These are phyloP conservation scores for Leptoteleia sp. DNA, from an alignment of 1,140 invertebrate genomes.

Conservation along the genomic window DNA sequence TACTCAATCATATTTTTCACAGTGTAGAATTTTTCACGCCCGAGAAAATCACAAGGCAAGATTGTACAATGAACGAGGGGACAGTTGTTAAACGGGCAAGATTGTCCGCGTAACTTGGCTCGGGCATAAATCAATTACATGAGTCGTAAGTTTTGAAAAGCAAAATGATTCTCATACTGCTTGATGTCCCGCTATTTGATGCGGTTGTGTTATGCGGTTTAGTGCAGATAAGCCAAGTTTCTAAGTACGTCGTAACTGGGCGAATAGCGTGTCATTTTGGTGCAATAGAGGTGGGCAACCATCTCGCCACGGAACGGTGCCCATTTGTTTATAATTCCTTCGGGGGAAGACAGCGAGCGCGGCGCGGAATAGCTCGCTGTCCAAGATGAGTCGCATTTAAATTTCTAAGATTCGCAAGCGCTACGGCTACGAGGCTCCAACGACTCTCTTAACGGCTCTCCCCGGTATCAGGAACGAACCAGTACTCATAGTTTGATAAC, in stretches of 20 bases:
- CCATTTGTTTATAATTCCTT: conserved; percentile 76
- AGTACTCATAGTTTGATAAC: conserved; percentile 60
- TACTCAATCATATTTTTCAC: too few species aligned
- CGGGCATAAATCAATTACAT: conserved; percentile 56
- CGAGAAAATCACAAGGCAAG: too few species aligned
- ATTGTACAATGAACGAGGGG: too few species aligned
- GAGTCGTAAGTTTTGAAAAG: conserved; percentile 51
- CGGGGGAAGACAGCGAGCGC: conserved; percentile 55
- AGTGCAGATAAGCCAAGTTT: conserved; percentile 67
- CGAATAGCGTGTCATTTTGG: conserved; percentile 71
- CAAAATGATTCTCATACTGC: conserved; percentile 56
- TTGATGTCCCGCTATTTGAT: conserved; percentile 53
- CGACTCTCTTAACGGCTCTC: conserved; percentile 74
- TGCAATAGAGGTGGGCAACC: conserved; percentile 47
- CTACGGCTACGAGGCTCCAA: conserved; percentile 56
- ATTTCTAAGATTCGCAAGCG: conserved; percentile 70
- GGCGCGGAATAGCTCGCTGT: conserved; percentile 32
- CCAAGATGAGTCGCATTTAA: conserved; percentile 71
- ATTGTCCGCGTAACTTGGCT: conserved; percentile 28
- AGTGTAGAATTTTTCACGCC: too few species aligned
- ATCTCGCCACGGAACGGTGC: conserved; percentile 50
- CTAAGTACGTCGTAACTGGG: conserved; percentile 73
- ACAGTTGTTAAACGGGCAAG: conserved; percentile 14
- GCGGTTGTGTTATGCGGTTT: conserved; percentile 57
- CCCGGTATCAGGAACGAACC: conserved; percentile 35